phyloP scores from a whole-genome alignment of 2,113 vertebrate species.

The Alectura lathami region DNA sequence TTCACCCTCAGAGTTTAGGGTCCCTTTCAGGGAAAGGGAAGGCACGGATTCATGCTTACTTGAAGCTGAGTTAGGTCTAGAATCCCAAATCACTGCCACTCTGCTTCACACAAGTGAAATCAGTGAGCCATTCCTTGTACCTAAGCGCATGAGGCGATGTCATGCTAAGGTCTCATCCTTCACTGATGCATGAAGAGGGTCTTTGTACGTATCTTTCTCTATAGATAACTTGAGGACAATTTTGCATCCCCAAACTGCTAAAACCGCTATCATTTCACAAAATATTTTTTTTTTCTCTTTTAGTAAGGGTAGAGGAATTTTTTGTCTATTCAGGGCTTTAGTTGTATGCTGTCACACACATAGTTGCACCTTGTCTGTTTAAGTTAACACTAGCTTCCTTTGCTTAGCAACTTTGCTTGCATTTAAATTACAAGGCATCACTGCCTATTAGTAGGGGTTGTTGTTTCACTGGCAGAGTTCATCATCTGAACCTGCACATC shows the following conservation, averaged over 20 bases:
- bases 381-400: not conserved
- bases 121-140: not conserved
- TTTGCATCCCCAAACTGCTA: not conserved
- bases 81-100: not conserved
- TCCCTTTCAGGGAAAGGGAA: not conserved
- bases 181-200: fast-evolving
- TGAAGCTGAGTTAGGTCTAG: not conserved
- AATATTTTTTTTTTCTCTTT: not conserved
- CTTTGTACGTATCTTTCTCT: not conserved
- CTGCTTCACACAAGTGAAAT: not conserved
- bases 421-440: not conserved
- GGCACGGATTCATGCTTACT: not conserved
- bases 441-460: not conserved
- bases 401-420: not conserved
- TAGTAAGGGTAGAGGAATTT: not conserved
- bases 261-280: not conserved
- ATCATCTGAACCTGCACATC: not conserved
- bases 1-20: not conserved
- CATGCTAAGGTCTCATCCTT: not conserved
- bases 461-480: not conserved
- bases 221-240: not conserved
- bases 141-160: not conserved
- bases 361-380: not conserved
- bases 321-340: not conserved
- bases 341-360: not conserved